Conservation (phyloP, 92 coral and sea anemone species). For the Porites lobata region DNA sequence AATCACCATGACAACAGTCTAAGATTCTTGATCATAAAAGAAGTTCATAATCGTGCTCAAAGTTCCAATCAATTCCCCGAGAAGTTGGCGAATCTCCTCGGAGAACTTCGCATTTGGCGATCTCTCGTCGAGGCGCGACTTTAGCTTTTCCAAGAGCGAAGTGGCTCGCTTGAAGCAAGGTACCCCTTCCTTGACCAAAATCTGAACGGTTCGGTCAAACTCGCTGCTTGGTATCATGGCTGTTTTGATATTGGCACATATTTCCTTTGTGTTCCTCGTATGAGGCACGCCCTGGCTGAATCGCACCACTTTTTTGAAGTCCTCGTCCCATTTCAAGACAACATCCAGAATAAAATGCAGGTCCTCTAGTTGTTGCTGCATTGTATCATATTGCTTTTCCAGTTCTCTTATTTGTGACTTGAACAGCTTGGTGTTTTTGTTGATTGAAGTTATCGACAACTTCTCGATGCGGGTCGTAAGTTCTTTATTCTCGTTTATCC, state of each 20-base stretch:
- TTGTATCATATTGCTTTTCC: conserved; percentile 84
- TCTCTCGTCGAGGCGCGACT: conserved; percentile 82
- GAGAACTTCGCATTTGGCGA: conserved; percentile 91
- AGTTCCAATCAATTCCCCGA: conserved; percentile 95
- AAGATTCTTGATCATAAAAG: conserved; percentile 82
- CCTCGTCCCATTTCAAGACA: conserved; percentile 91
- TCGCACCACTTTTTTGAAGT: conserved; percentile 87
- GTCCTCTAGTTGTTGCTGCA: conserved; percentile 92
- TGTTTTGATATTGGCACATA: conserved; percentile 82
- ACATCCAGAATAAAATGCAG: conserved; percentile 81
- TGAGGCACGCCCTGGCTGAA: conserved; percentile 99
- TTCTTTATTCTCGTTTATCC: conserved; percentile 56
- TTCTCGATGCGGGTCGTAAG: conserved; percentile 77
- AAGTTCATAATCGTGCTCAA: conserved; percentile 79
- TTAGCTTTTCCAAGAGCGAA: conserved; percentile 75
- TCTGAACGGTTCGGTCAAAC: conserved; percentile 90
- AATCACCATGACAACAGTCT: background rate
- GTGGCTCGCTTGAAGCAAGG: conserved; percentile 80
- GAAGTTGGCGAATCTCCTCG: conserved; percentile 87
- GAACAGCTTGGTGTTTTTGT: conserved; percentile 72
- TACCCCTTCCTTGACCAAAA: conserved; percentile 76
- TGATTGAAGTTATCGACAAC: conserved; percentile 84
- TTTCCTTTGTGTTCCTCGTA: conserved; percentile 84
- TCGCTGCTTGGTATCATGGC: conserved; percentile 91
- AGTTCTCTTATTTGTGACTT: conserved; percentile 77